Base-by-base conservation (phyloP, 2,888 invertebrate species). In the Thereva nobilitata region DNA sequence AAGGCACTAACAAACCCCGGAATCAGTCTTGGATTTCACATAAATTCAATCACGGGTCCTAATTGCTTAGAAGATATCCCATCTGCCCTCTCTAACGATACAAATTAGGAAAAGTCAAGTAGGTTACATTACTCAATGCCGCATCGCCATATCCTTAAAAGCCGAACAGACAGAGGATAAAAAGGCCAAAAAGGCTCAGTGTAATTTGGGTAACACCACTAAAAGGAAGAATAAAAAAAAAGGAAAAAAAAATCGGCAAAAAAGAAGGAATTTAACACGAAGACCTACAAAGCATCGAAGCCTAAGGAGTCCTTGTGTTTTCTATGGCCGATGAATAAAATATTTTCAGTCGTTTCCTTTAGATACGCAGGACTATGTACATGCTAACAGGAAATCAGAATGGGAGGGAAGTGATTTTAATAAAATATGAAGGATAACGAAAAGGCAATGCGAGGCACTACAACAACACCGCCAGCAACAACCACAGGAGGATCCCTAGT, bases 401-500 rank as follows among this genome's bases (percentile, higher is more conserved):
- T 77, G 77, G 77, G 79, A 79, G 78, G 78, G 77, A 79, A 79
- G 79, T 79, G 78, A 79, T 79, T 79, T 79, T 79, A 79, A 79
- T 79, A 79, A 79, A 77, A 75, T 77, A 79, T 79, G 75, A 78
- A 76, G 72, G 63, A 72, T 66, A 66, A 59, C 59, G 45, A 57
- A 50, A 52, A 64, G 49, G 59, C 23, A 23, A 23, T 23, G 23
- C 23, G 23, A 23, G 23, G 23, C 23, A 23, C 23, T 23, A 23
- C 23, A 23, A 23, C 23, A 23, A 49, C 59, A 47, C 59, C 45
- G 23, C 35, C 47, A 59, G 49, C 59, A 47, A 47, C 10, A 59
- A 47, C 59, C 35, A 38, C 59, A 37, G 59, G 47, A 59, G 10
- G 23, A 23, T 23, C 23, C 38, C 49, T 7, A 47, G 7, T 23